These are phyloP conservation scores for Rhynchophorus ferrugineus DNA, from an alignment of 1,140 invertebrate genomes.

Conservation along the genomic window DNA sequence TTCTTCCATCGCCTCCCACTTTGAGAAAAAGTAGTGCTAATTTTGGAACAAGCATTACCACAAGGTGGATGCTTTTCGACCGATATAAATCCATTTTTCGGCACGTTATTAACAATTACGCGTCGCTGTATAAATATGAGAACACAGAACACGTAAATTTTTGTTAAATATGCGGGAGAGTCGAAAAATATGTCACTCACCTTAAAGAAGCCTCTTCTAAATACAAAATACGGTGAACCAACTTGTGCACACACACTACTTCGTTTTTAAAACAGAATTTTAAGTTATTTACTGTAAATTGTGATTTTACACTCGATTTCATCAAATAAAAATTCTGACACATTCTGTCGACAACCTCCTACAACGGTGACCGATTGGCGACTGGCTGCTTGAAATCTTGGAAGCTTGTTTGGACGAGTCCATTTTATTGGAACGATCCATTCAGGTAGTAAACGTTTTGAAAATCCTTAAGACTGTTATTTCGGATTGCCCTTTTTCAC, in stretches of 20 bases:
- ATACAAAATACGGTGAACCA: constrained; percentile 22
- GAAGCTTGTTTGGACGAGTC: constrained; percentile 42
- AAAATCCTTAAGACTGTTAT: too few species aligned
- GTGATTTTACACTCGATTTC: constrained; percentile 35
- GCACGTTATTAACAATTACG: neutral
- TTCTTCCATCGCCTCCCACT: constrained; percentile 28
- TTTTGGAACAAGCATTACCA: constrained; percentile 30
- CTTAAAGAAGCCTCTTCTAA: constrained; percentile 33
- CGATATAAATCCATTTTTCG: constrained; percentile 3
- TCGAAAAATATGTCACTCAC: constrained; percentile 39
- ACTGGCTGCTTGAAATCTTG: constrained; percentile 39
- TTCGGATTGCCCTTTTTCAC: too few species aligned
- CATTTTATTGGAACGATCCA: constrained; percentile 30
- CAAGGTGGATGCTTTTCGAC: constrained; percentile 11
- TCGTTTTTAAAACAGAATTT: constrained; percentile 19
- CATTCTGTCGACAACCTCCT: constrained; percentile 39
- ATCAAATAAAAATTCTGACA: constrained; percentile 39
- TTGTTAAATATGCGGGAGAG: neutral
- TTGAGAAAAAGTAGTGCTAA: constrained; percentile 30
- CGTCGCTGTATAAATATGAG: neutral
- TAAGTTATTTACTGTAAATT: constrained; percentile 31
- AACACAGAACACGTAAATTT: constrained; percentile 2
- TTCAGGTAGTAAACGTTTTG: constrained; percentile 8
- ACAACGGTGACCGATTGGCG: constrained; percentile 39
- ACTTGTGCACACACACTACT: constrained; percentile 25